phyloP scores from a whole-genome alignment of 2,113 vertebrate species.

The Ibidorhyncha struthersii region DNA sequence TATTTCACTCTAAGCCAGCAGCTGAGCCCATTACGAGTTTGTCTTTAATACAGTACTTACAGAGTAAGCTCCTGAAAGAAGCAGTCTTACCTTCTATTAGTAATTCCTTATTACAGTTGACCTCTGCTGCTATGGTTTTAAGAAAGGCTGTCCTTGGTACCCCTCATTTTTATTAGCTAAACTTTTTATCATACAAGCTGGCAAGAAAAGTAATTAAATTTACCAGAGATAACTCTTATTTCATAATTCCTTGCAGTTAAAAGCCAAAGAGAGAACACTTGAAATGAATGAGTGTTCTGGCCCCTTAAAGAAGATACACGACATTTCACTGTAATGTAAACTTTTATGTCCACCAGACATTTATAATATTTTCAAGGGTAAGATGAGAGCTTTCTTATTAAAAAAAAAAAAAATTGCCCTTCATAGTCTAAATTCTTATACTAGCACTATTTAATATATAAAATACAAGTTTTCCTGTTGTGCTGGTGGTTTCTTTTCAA shows the following conservation, averaged over 20 bases:
- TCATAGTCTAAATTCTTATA: background rate
- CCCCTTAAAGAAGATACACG: background rate
- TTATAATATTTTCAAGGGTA: background rate
- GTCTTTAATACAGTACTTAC: background rate
- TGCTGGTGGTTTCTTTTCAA: background rate
- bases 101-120: background rate
- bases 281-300: background rate
- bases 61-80: background rate
- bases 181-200: background rate
- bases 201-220: slow-evolving; percentile 15
- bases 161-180: background rate
- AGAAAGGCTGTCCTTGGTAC: background rate
- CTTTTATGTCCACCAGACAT: background rate
- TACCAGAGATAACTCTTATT: background rate
- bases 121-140: background rate
- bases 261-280: background rate
- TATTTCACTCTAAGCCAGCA: background rate
- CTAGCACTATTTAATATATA: background rate
- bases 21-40: background rate
- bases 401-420: background rate
- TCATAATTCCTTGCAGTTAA: background rate
- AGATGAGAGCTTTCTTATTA: background rate
- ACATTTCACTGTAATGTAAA: background rate
- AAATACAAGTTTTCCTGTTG: background rate
- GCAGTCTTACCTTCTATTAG: background rate